Conservation (phyloP, 2,113 vertebrate species). For the Catharus bicknelli region DNA sequence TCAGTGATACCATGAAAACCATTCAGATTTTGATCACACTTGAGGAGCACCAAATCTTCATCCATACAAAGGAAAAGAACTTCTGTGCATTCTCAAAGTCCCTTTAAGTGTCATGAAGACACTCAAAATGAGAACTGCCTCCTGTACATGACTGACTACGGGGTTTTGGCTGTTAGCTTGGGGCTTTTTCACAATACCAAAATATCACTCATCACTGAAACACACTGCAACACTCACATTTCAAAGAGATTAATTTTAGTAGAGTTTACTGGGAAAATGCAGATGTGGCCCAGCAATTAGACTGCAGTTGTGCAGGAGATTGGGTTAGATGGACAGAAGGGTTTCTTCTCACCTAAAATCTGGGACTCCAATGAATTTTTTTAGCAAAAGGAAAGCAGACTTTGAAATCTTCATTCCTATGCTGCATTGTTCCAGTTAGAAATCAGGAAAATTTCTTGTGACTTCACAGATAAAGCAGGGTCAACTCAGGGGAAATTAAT, state of each 20-base stretch:
- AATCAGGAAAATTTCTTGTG: not conserved
- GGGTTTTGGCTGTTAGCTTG: not conserved
- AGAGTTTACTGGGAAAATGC: not conserved
- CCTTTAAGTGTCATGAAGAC: not conserved
- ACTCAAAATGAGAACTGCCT: not conserved
- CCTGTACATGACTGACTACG: not conserved
- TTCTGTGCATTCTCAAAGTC: not conserved
- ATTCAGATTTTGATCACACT: not conserved
- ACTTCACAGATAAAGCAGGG: not conserved
- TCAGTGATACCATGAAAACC: not conserved
- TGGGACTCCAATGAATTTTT: not conserved
- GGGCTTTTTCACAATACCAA: not conserved
- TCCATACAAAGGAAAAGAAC: not conserved
- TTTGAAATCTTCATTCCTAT: not conserved
- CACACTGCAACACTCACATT: not conserved
- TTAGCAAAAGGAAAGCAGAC: not conserved
- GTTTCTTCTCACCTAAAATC: not conserved
- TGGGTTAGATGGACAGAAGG: accelerated
- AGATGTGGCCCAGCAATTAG: not conserved
- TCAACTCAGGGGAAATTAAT: not conserved
- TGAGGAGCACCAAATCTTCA: not conserved
- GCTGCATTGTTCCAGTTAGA: not conserved
- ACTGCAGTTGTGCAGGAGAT: not conserved
- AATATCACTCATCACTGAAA: not conserved
- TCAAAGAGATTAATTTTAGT: not conserved